These are phyloP conservation scores for Drosophila kuntzei DNA, from an alignment of 2,888 invertebrate species.

Conservation along the genomic window DNA sequence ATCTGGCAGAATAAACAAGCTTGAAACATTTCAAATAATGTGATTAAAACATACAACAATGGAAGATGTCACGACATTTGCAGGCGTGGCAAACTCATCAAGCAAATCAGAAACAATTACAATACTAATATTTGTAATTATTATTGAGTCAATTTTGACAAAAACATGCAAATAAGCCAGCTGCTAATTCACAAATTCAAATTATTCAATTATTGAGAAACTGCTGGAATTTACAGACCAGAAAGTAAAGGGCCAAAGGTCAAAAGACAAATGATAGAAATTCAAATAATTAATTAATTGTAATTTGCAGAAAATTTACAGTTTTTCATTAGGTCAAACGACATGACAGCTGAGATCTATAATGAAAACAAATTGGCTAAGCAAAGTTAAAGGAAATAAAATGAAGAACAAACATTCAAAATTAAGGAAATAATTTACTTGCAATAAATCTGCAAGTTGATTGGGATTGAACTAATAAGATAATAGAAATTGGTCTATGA, in stretches of 20 bases:
- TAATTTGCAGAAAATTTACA: slow-evolving; percentile 48
- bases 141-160: slow-evolving; percentile 16
- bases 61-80: slow-evolving; percentile 2
- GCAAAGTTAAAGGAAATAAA: neutral
- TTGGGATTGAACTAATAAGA: neutral
- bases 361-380: slow-evolving; percentile 44
- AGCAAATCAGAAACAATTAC: slow-evolving; percentile 42
- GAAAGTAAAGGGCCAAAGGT: neutral
- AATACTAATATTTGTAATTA: slow-evolving; percentile 43
- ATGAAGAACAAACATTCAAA: neutral
- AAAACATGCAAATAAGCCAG: slow-evolving; percentile 21
- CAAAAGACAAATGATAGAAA: slow-evolving; percentile 33
- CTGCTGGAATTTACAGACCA: slow-evolving; percentile 4
- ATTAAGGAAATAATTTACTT: slow-evolving; percentile 12
- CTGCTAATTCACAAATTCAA: slow-evolving; percentile 28
- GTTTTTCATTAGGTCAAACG: slow-evolving; percentile 43
- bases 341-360: slow-evolving; percentile 29
- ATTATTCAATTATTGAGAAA: slow-evolving; percentile 25
- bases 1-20: slow-evolving; percentile 20
- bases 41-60: slow-evolving; percentile 31
- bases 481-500: neutral
- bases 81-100: slow-evolving; percentile 37
- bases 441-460: neutral
- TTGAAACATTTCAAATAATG: slow-evolving; percentile 40
- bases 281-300: slow-evolving; percentile 53